Base-by-base conservation (phyloP, 1,140 invertebrate species). In the Temnothorax curvispinosus region DNA sequence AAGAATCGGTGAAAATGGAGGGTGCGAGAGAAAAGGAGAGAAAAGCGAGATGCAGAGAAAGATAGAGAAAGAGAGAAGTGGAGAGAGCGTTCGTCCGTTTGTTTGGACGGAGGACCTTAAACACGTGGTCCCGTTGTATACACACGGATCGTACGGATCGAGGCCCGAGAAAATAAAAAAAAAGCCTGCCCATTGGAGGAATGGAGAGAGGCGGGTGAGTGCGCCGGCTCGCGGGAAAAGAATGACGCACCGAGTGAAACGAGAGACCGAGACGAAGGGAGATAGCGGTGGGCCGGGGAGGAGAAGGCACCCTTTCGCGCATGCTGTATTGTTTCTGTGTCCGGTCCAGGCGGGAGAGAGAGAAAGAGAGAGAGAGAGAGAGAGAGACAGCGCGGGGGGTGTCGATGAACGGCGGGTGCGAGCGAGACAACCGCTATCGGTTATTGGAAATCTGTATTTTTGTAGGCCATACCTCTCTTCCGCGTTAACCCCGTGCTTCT, bases 381-480 rank as follows among this genome's bases (percentile, higher is more conserved):
- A 38, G 60, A 54, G 8, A n/a, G 50, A 76, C 5, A 32, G 9
- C 56, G 74, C 11, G 32, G 62, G 27, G 71, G 71, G 62, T 54
- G 81, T 58, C 52, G 60, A 60, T 60, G 80, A 78, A 82, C 64
- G 54, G n/a, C 50, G 18, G 56, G 56, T 11, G 64, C 15, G 67
- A 50, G 82, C 77, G 88, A 87, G 85, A 80, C 76, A 77, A 60
- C 41, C 47, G 64, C 87, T 94, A 94, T 94, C 93, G 93, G 93
- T 94, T 94, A 94, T 94, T 94, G 94, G 94, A 94, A 94, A 94
- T 94, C 93, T 94, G 91, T 94, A 94, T 94, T 94, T 94, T 94
- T 94, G 89, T 94, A 94, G 94, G 93, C 86, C 93, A 94, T 91
- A 91, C 87, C 89, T 89, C 86, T 69, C 84, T 89, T 91, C 76